Conservation (phyloP, 2,113 vertebrate species). For the Megaceryle torquata region DNA sequence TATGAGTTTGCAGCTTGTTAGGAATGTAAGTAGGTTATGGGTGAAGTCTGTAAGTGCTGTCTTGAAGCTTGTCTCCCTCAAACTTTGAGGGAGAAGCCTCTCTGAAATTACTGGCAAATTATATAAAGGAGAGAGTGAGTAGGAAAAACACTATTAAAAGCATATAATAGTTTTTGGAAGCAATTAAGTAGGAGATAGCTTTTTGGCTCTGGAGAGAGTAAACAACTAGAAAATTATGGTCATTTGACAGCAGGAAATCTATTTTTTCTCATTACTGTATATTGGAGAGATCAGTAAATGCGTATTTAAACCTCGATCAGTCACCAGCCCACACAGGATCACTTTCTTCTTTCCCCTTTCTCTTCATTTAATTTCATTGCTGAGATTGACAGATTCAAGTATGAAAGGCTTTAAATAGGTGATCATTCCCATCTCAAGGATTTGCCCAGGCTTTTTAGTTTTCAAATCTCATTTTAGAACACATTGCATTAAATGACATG, state of each 20-base stretch:
- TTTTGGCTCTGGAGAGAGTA: neutral
- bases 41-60: neutral
- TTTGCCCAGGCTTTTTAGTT: constrained; percentile 28
- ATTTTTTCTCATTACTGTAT: constrained; percentile 10
- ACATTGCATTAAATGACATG: neutral
- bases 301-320: constrained; percentile 9
- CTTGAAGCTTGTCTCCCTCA: neutral
- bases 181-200: constrained; percentile 12
- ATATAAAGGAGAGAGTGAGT: neutral
- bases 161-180: neutral
- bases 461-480: constrained; percentile 35
- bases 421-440: constrained; percentile 3
- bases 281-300: constrained; percentile 22
- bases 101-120: neutral
- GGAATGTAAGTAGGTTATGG: neutral
- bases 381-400: constrained; percentile 23
- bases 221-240: constrained; percentile 38
- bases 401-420: constrained; percentile 27
- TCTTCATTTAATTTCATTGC: constrained; percentile 27
- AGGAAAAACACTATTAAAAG: neutral
- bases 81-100: neutral
- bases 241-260: constrained; percentile 35
- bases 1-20: neutral
- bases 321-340: constrained; percentile 40
- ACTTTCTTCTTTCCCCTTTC: constrained; percentile 4